A percentile compares a stretch with the other conserved stretches of the same genome.
Conservation (phyloP, 2,113 vertebrate genomes). For the Leptocoma aspasia region DNA sequence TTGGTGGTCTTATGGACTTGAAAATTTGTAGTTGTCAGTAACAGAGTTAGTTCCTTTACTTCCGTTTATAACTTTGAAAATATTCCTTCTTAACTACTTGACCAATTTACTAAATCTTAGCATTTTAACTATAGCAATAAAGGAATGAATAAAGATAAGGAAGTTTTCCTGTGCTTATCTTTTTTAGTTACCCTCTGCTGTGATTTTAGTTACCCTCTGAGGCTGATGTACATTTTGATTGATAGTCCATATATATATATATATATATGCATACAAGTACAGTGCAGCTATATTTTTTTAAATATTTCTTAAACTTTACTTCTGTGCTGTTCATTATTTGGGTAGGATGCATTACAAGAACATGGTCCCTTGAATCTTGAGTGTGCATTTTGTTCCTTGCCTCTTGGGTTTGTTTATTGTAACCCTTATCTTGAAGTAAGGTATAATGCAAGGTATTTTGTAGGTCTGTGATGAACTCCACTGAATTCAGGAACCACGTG, state of each 20-base stretch:
- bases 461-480: neutral
- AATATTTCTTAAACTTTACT: neutral
- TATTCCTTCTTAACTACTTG: neutral
- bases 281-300: neutral
- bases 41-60: neutral
- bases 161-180: neutral
- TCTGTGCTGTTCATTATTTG: neutral
- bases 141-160: neutral
- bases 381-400: fast-evolving
- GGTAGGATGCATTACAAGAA: neutral
- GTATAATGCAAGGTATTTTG: neutral
- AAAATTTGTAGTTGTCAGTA: neutral
- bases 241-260: neutral
- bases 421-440: neutral
- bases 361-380: neutral
- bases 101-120: neutral
- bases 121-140: neutral
- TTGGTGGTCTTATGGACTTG: neutral
- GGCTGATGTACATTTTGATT: neutral
- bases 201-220: too few relatives aligned
- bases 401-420: neutral
- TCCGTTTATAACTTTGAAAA: neutral
- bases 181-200: neutral
- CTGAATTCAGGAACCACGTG: neutral
- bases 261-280: neutral